Conservation (phyloP, 2,888 invertebrate species). For the Hyles lineata region DNA sequence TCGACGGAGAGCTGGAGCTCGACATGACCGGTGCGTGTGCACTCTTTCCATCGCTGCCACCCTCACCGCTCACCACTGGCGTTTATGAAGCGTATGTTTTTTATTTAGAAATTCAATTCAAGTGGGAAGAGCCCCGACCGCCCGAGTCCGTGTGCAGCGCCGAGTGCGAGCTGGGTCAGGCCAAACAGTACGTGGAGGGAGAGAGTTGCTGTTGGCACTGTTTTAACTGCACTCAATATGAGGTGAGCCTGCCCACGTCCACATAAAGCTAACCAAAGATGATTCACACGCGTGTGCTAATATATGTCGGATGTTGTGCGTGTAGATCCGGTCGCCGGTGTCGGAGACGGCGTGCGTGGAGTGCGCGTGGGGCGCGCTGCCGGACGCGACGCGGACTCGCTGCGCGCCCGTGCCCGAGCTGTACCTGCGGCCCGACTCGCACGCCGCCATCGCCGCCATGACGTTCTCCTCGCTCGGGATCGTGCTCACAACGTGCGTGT, state of each 20-base stretch:
- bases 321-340: conserved; percentile 89
- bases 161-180: conserved; percentile 94
- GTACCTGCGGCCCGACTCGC: conserved; percentile 91
- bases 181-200: conserved; percentile 96
- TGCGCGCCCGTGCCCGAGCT: conserved; percentile 92
- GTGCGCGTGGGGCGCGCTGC: conserved; percentile 93
- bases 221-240: conserved; percentile 85
- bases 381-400: conserved; percentile 88
- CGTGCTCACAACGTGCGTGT: conserved; percentile 87
- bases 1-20: conserved; percentile 90
- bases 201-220: conserved; percentile 98
- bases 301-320: neutral
- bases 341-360: conserved; percentile 92
- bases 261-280: neutral
- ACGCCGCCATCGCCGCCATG: conserved; percentile 97
- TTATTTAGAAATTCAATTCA: conserved; percentile 91
- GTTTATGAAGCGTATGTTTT: neutral
- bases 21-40: conserved; percentile 89
- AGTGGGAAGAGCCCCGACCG: conserved; percentile 89
- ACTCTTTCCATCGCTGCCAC: neutral
- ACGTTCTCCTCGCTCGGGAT: conserved; percentile 93
- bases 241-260: conserved; percentile 55
- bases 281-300: neutral
- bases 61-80: conserved; percentile 3
- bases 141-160: conserved; percentile 95